These are phyloP conservation scores for Plutella xylostella DNA, from an alignment of 2,888 invertebrate species.

Conservation along the genomic window DNA sequence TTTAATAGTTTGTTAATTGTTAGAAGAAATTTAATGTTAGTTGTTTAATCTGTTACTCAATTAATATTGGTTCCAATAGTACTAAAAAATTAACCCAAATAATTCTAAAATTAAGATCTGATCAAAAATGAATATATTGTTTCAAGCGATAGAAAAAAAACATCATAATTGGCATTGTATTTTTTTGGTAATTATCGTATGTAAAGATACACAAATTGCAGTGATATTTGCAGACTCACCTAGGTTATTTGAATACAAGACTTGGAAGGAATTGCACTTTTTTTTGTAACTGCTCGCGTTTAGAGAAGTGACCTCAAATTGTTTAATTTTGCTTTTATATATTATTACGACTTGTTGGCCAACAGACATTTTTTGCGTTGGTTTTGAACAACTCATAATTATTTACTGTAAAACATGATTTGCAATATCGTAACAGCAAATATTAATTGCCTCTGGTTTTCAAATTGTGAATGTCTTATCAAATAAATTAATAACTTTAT, in stretches of 20 bases:
- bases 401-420: slow-evolving; percentile 53
- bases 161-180: background rate
- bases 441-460: slow-evolving; percentile 52
- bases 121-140: background rate
- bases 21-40: slow-evolving; percentile 20
- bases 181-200: background rate
- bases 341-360: slow-evolving; percentile 28
- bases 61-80: background rate
- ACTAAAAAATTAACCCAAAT: background rate
- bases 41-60: background rate
- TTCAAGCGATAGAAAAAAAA: background rate
- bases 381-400: slow-evolving; percentile 27
- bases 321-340: background rate
- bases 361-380: slow-evolving; percentile 38
- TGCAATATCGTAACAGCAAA: slow-evolving; percentile 57
- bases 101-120: background rate
- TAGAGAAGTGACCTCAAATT: background rate
- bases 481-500: slow-evolving; percentile 62
- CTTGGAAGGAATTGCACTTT: background rate
- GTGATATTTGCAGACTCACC: background rate
- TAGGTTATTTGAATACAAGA: background rate
- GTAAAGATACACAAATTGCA: background rate
- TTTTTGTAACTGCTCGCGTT: background rate
- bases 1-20: slow-evolving; percentile 66
- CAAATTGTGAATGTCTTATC: slow-evolving; percentile 63